Evolutionary conservation across 1,140 invertebrate genomes (phyloP).

Genomic region (Anastrepha ludens): DNA sequence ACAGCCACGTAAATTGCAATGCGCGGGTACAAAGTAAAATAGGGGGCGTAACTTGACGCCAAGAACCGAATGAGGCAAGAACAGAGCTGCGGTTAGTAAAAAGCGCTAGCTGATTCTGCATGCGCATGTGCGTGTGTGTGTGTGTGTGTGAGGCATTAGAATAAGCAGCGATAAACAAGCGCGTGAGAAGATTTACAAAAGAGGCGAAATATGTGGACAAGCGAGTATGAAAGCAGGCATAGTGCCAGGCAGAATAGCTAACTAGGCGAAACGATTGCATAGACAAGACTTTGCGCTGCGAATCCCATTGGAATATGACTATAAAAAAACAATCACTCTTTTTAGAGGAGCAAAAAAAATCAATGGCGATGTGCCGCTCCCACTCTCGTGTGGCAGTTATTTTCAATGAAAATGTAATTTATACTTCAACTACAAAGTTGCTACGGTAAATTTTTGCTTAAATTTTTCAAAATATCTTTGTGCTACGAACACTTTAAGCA

Average conservation of each 20-base stretch:
- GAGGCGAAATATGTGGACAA: background rate
- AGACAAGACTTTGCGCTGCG: background rate
- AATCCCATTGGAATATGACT: too few relatives aligned
- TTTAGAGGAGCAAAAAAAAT: too few relatives aligned
- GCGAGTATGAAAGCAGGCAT: background rate
- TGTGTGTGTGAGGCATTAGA: background rate
- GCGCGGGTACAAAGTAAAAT: background rate
- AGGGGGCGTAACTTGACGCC: background rate
- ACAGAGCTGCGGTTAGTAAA: background rate
- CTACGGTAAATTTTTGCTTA: background rate
- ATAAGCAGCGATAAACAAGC: background rate
- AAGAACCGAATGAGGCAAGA: background rate
- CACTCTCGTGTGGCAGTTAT: background rate
- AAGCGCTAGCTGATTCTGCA: background rate
- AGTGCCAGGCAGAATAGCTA: background rate
- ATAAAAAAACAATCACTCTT: too few relatives aligned
- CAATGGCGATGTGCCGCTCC: too few relatives aligned
- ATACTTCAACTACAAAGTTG: constrained; percentile 4
- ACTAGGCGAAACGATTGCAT: background rate
- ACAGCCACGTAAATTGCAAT: background rate
- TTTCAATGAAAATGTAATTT: constrained; percentile 33
- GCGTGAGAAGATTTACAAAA: constrained; percentile 6
- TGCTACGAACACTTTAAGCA: background rate
- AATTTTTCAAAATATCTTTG: constrained; percentile 7
- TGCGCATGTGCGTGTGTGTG: background rate